Evolutionary conservation across 2,888 invertebrate genomes (phyloP).

Genomic region (Mesochorus sp.): DNA sequence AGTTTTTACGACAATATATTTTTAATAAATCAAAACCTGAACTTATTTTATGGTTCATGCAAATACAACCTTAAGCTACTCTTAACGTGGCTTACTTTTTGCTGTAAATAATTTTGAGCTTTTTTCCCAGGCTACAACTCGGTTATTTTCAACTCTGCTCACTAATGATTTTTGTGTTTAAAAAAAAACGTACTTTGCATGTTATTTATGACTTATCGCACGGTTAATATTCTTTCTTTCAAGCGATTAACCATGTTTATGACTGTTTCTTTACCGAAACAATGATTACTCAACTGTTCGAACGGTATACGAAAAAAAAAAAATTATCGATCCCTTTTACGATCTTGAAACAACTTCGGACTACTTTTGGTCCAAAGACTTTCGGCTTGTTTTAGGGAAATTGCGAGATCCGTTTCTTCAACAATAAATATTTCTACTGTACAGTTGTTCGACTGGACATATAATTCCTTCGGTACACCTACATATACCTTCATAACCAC

Average conservation of each 20-base stretch:
- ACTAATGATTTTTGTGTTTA: background rate
- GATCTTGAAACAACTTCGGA: background rate
- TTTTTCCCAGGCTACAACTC: background rate
- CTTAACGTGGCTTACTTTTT: no score
- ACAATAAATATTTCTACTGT: no score
- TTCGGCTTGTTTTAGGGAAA: background rate
- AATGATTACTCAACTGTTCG: slow-evolving; percentile 11
- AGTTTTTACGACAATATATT: no score
- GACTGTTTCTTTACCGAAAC: slow-evolving; percentile 2
- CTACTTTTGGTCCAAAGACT: background rate
- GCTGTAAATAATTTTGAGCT: background rate
- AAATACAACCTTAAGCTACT: no score
- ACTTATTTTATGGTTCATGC: no score
- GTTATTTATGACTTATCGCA: slow-evolving; percentile 6
- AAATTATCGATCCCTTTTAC: slow-evolving; percentile 21
- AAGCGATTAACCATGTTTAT: background rate
- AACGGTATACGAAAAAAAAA: background rate
- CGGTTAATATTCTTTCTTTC: slow-evolving; percentile 2
- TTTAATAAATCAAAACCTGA: no score
- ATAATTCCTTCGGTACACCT: slow-evolving; percentile 12
- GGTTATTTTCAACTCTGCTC: background rate
- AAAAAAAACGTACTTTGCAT: background rate
- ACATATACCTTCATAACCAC: slow-evolving; percentile 22
- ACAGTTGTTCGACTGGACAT: no score
- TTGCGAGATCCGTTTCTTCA: background rate